These are phyloP conservation scores for Erpobdella octoculata DNA, from an alignment of 2,888 invertebrate species.

Conservation along the genomic window DNA sequence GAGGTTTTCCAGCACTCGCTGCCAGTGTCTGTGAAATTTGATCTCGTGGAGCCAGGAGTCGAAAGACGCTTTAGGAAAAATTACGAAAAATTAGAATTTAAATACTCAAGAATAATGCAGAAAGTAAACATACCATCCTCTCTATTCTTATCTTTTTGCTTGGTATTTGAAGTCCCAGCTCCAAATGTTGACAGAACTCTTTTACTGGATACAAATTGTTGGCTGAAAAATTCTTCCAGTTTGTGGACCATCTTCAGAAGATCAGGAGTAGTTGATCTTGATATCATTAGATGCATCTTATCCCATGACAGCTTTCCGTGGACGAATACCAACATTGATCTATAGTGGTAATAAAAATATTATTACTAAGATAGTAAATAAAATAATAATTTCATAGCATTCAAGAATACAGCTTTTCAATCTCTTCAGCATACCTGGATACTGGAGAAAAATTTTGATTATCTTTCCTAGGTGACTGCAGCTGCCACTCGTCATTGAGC, in stretches of 20 bases:
- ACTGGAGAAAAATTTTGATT: neutral
- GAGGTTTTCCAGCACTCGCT: constrained; percentile 72
- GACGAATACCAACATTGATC: constrained; percentile 80
- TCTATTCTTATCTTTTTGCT: constrained; percentile 25
- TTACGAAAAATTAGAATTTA: neutral
- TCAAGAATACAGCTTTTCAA: no score
- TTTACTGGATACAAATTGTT: constrained; percentile 91
- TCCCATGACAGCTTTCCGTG: constrained; percentile 88
- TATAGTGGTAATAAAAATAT: constrained; percentile 28
- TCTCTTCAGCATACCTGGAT: neutral
- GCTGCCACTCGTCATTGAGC: constrained; percentile 78
- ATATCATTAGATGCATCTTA: constrained; percentile 90
- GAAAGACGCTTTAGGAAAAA: neutral
- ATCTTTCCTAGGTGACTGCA: constrained; percentile 46
- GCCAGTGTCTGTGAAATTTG: constrained; percentile 85
- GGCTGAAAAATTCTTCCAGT: constrained; percentile 91
- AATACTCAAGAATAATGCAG: no score
- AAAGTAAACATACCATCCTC: constrained; percentile 28
- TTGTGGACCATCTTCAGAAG: constrained; percentile 91
- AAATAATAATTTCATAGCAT: no score
- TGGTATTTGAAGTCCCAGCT: constrained; percentile 52
- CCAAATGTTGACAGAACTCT: constrained; percentile 70
- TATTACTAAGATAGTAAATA: neutral
- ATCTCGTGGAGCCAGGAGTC: constrained; percentile 36
- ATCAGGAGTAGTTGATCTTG: constrained; percentile 91